Evolutionary conservation across 1,140 invertebrate species (phyloP), one percentile per base, ranked within the genome.

Genomic region (Magallana angulata): DNA sequence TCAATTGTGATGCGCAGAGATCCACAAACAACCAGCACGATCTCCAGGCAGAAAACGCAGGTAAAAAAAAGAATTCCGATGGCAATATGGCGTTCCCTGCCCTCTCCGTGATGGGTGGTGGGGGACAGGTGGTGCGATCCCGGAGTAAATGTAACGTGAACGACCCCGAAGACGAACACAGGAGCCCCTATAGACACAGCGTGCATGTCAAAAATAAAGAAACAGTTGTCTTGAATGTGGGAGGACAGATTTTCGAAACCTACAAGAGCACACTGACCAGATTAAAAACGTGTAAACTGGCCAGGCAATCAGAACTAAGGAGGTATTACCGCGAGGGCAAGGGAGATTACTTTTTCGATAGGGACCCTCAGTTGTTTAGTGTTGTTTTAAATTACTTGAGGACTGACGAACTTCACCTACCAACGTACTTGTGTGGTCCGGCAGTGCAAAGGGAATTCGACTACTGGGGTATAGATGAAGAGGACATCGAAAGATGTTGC

Each of bases 251-350:
- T 16, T 93, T 93, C 84, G 93, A 94, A 86, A 93, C 93, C 0
- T 92, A 90, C 71, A 89, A 90, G 16, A 88, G 91, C n/a, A 94
- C 93, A 12, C 68, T 94, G 9, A 90, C 90, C 71, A 89, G 92
- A 48, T 85, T 93, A 62, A 91, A 90, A 82, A 91, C 90, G 5
- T 91, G 91, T 58, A 92, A 93, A 84, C 90, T 94, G 11, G 85
- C 91, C 11, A 87, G 90, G 80, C 89, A 91, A 68, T 88, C 89
- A 14, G 92, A 93, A 85, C 89, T 93, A 90, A 83, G 91, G 62
- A 88, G 90, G 57, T 92, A 94, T 90, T 94, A 92, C 87, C 88
- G 94, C 57, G 86, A 92, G 18, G 98, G 99, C 92, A 97, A 97
- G 92, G 97, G 98, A 92, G 93, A 94, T 59, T 94, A 93, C 62